Evolutionary conservation across 2,797 vertebrate species (phyloP), one percentile per base, ranked within the genome.

Genomic region (Dermochelys coriacea): DNA sequence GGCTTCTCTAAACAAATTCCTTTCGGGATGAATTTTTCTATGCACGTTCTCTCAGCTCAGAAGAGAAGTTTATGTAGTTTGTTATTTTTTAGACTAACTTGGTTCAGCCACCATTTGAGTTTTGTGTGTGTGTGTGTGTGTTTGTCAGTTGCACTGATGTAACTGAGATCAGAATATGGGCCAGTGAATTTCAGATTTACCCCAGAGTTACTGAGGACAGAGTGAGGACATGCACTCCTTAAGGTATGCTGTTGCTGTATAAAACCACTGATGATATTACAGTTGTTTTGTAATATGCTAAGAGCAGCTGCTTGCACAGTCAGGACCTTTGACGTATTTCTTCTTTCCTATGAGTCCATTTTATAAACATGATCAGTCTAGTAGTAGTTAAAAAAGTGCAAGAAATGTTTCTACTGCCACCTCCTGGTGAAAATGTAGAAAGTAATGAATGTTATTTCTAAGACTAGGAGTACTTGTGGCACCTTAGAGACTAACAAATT

Each of bases 341-440:
- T 88, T 50, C 88, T 47, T 0, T 2, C 50, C 75, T 34, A 0
- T 1, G 0, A 1, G 19, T 25, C 29, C 61, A 64, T 87, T 51
- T 49, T 55, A 5, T 8, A 1, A 52, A 45, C 47, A 1, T 59
- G 12, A 1, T 12, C 23, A 0, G 55, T 51, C 80, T 31, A 29
- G 4, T 5, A 19, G 51, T 52, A 52, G 55, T 27, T 59, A 59
- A 59, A 25, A 85, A 86, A 94, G 15, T 16, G 29, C 79, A 52
- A 10, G 21, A 57, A 75, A 91, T 79, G 95, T 12, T 15, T 25
- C 87, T 89, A 82, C 93, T 94, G 97, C 96, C 97, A 97, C 85
- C 97, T 97, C 74, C 45, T 87, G 96, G 95, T 19, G 80, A 87
- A 87, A 90, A 11, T 49, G n/a, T 45, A 64, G 49, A 82, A 0